A percentile compares a stretch with the other conserved stretches of the same genome.
Evolutionary conservation across 1,140 invertebrate genomes (phyloP).

Genomic region (Anastrepha ludens): DNA sequence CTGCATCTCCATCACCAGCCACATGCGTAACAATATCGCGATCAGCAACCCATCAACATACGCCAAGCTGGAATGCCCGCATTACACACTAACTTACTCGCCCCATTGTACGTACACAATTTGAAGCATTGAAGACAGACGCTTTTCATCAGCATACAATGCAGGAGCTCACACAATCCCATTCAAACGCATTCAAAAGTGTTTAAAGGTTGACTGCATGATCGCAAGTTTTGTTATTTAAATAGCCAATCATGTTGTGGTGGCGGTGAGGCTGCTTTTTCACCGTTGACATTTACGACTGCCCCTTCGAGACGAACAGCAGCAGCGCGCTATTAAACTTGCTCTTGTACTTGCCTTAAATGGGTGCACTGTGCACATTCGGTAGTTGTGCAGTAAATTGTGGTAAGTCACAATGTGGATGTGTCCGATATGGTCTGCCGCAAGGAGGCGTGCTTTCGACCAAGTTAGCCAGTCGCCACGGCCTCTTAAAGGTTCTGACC

Average conservation of each 20-base stretch:
- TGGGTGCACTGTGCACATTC: background rate
- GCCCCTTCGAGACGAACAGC: slow-evolving; percentile 7
- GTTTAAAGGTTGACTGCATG: background rate
- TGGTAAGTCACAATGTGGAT: background rate
- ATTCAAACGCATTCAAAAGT: background rate
- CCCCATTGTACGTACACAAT: background rate
- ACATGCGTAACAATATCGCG: background rate
- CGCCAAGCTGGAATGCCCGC: background rate
- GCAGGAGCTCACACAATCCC: background rate
- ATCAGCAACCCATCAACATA: slow-evolving; percentile 27
- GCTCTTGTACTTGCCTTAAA: slow-evolving; percentile 38
- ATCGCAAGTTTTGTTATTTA: slow-evolving; percentile 21
- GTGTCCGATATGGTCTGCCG: background rate
- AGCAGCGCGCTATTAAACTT: slow-evolving; percentile 17
- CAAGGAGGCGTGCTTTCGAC: slow-evolving; percentile 46
- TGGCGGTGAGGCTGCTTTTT: slow-evolving; percentile 34
- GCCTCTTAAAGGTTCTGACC: background rate
- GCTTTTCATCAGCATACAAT: slow-evolving; percentile 38
- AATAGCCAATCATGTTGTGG: slow-evolving; percentile 49
- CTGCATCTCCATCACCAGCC: slow-evolving; percentile 32
- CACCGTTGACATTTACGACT: slow-evolving; percentile 54
- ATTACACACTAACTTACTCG: background rate
- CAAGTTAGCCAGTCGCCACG: background rate
- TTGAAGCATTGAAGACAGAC: slow-evolving; percentile 25
- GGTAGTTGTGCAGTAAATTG: too few relatives aligned